phyloP scores from a whole-genome alignment of 2,888 invertebrate genomes.

The Scelioninae gen. 1 region DNA sequence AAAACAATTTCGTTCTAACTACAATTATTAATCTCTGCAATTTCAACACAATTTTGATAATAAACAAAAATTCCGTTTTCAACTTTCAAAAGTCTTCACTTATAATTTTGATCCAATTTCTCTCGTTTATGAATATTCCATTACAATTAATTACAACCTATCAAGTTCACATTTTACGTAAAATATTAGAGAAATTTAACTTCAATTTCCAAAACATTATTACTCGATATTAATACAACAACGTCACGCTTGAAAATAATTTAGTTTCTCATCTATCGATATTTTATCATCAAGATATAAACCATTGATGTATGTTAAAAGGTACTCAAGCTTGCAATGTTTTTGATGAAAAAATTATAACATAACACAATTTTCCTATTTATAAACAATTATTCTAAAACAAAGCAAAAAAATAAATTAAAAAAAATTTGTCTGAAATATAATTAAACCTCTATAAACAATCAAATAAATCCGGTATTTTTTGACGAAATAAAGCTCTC shows the following conservation, averaged over 20 bases:
- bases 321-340: no score
- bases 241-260: background rate
- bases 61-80: no score
- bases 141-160: conserved; percentile 20
- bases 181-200: conserved; percentile 38
- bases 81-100: background rate
- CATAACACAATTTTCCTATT: no score
- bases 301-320: background rate
- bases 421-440: no score
- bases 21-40: no score
- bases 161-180: conserved; percentile 28
- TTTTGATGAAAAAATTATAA: no score
- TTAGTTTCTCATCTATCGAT: conserved; percentile 9
- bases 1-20: no score
- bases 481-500: background rate
- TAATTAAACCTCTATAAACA: no score
- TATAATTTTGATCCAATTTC: background rate
- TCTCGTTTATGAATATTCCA: conserved; percentile 3
- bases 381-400: no score
- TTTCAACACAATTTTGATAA: no score
- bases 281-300: conserved; percentile 11
- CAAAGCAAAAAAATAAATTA: no score
- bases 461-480: background rate
- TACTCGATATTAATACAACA: conserved; percentile 25
- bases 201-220: conserved; percentile 39